Evolutionary conservation across 2,888 invertebrate species (phyloP), one percentile per base, ranked within the genome.

Genomic region (Lissocephala sabroskyi): DNA sequence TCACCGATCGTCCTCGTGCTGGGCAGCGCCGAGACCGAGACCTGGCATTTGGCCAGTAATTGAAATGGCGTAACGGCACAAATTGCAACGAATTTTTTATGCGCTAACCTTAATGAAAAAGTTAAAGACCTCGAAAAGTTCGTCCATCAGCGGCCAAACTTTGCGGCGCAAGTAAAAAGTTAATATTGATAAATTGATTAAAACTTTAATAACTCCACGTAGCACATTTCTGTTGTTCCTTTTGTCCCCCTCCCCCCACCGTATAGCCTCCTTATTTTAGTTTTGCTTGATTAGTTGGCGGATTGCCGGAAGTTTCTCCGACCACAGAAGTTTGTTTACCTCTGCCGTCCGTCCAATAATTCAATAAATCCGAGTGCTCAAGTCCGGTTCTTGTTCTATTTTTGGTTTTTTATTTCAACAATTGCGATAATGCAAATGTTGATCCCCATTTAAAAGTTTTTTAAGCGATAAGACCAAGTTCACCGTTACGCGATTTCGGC

Each of bases 131-230:
- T 19, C 17, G 19, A 11, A n/a, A 23, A 23, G 30, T 30, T 13
- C 7, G 29, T 37, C 17, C 18, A n/a, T 19, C 17, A n/a, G 23
- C 4, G 23, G 23, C 7, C 1, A 35, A 35, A 35, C 13, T 35
- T 35, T 35, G 10, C 6, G 10, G 30, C 14, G 52, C 49, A 62
- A 68, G 52, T 49, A 47, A 77, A 76, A 71, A 71, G 70, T 71
- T 77, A 74, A 71, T 77, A 77, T 77, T 77, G 71, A 77, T 71
- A 71, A 77, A 77, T 77, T 71, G 71, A 71, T 71, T 71, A 74
- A 77, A 77, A 71, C 62, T 71, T 71, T 77, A 74, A 77, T 71
- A 77, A 77, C 66, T 74, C 58, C 56, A 48, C 50, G 53, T 54
- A 62, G 44, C 48, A 5, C 17, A 11, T 18, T 33, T 44, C 13